These are phyloP conservation scores for Leptopilina myrica DNA, from an alignment of 2,888 invertebrate genomes.

Conservation along the genomic window DNA sequence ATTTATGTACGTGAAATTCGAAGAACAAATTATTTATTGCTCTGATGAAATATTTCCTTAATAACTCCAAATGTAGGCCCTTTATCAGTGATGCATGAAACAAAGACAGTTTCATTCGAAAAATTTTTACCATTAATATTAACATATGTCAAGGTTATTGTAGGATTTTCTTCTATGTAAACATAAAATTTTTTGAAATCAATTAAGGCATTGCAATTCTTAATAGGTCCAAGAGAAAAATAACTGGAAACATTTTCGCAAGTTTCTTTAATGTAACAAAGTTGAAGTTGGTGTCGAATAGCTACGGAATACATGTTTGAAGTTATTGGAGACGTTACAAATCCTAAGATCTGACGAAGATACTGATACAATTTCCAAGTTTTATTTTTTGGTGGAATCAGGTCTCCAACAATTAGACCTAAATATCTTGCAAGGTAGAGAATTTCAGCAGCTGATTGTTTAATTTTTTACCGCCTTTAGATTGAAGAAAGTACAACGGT, in stretches of 20 bases:
- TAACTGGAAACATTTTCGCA: constrained; percentile 25
- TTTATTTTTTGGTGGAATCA: constrained; percentile 32
- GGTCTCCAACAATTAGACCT: constrained; percentile 12
- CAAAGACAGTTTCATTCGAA: constrained; percentile 4
- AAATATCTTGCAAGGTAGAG: constrained; percentile 36
- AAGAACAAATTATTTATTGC: neutral
- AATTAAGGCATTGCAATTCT: constrained; percentile 37
- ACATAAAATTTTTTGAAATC: constrained; percentile 47
- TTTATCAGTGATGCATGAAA: constrained; percentile 2
- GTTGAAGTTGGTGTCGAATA: constrained; percentile 46
- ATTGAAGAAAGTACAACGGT: constrained; percentile 45
- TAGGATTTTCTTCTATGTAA: neutral
- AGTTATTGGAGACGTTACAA: constrained; percentile 41
- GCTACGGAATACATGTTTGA: constrained; percentile 42
- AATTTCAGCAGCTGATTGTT: neutral
- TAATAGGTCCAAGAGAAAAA: constrained; percentile 42
- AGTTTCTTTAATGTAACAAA: constrained; percentile 42
- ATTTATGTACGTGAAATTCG: no score
- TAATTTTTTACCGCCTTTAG: neutral
- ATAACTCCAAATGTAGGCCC: constrained; percentile 5
- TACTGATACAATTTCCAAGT: constrained; percentile 45
- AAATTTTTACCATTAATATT: constrained; percentile 13
- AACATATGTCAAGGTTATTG: constrained; percentile 4
- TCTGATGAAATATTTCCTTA: neutral
- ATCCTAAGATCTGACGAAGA: constrained; percentile 47